A percentile compares a stretch with the other conserved stretches of the same genome.
These are phyloP conservation scores for Ancistrus triradiatus DNA, from an alignment of 2,113 vertebrate species.

Conservation along the genomic window DNA sequence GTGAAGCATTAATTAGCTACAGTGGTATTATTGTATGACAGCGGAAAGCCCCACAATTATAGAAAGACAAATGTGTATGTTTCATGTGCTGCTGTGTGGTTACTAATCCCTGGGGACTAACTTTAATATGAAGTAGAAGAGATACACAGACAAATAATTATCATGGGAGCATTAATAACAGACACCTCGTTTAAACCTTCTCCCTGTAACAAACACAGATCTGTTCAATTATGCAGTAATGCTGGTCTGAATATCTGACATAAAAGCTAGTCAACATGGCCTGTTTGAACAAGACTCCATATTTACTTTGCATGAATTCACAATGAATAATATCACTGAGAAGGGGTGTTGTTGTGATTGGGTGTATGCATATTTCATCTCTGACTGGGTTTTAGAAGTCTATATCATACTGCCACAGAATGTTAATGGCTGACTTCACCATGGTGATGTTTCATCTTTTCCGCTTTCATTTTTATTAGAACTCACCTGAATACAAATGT, in stretches of 20 bases:
- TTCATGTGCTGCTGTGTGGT: neutral
- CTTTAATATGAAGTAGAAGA: constrained; percentile 11
- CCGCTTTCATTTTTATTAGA: constrained; percentile 19
- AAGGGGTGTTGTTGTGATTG: constrained; percentile 2
- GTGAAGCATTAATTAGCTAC: too few relatives aligned
- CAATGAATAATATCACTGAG: constrained; percentile 18
- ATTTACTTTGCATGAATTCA: constrained; percentile 6
- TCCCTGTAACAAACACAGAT: neutral
- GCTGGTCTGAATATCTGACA: constrained; percentile 9
- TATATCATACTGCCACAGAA: constrained; percentile 26
- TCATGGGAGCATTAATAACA: neutral
- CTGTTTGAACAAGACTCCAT: constrained; percentile 21
- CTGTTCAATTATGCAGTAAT: neutral
- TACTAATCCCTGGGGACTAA: neutral
- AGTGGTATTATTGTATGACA: too few relatives aligned
- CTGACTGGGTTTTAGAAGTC: constrained; percentile 2
- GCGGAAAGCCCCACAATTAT: too few relatives aligned
- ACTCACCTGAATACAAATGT: constrained; percentile 43
- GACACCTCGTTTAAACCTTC: neutral
- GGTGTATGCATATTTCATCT: constrained; percentile 4
- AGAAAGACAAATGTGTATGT: too few relatives aligned
- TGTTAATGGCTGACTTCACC: constrained; percentile 38
- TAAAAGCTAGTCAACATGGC: neutral
- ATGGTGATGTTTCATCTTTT: constrained; percentile 32
- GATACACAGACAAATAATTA: constrained; percentile 5